A percentile compares a stretch with the other conserved stretches of the same genome.
Conservation (phyloP, 2,888 invertebrate species). For the Pomacea canaliculata region DNA sequence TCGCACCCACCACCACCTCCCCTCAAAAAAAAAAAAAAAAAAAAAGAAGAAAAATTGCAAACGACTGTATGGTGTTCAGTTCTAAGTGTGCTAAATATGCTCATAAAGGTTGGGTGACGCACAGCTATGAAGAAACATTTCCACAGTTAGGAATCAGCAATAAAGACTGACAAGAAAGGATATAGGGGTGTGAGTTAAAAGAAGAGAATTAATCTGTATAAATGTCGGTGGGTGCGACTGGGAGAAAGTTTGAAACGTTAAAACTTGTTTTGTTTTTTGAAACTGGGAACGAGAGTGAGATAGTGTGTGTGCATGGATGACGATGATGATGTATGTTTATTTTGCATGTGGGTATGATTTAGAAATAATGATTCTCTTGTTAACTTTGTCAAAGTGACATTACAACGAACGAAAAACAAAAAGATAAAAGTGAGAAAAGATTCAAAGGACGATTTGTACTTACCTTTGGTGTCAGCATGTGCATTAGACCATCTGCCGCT, state of each 20-base stretch:
- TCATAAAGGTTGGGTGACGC: too few species aligned
- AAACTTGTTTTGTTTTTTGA: too few species aligned
- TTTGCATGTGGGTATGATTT: neutral
- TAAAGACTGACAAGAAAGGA: too few species aligned
- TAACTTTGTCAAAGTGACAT: neutral
- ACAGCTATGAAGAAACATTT: too few species aligned
- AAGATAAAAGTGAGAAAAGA: neutral
- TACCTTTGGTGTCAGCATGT: constrained; percentile 61
- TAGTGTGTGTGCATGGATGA: neutral
- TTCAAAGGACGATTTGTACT: neutral
- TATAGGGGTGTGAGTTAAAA: too few species aligned
- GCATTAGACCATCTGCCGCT: constrained; percentile 51
- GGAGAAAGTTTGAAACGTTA: neutral
- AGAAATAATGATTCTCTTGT: neutral
- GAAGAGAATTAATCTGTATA: neutral
- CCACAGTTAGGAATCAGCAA: too few species aligned
- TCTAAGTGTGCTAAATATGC: too few species aligned
- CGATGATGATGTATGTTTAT: neutral
- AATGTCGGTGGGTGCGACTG: neutral
- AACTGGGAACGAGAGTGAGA: neutral
- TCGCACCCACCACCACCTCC: too few species aligned
- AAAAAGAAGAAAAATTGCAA: too few species aligned
- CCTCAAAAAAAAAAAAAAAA: too few species aligned
- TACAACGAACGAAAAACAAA: neutral
- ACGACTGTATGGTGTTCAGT: too few species aligned